Conservation (phyloP, 2,888 invertebrate species). For the Lampropteryx suffumata region DNA sequence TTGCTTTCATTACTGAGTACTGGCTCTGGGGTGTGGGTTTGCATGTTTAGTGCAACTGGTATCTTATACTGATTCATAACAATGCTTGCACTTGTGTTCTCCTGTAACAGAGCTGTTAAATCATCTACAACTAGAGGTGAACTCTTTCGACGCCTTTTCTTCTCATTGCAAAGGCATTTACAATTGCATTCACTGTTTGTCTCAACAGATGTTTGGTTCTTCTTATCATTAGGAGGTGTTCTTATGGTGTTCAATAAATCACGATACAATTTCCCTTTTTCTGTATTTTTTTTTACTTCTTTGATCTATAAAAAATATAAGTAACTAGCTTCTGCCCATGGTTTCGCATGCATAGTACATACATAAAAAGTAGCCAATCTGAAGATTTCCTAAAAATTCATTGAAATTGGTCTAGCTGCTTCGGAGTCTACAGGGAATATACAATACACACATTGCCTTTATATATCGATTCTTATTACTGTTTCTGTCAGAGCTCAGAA, state of each 20-base stretch:
- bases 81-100: constrained; percentile 16
- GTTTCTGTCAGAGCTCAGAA: too few species aligned
- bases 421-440: too few species aligned
- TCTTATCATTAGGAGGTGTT: constrained; percentile 30
- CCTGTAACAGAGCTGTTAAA: constrained; percentile 12
- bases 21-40: constrained; percentile 33
- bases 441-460: neutral
- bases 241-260: constrained; percentile 60
- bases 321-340: too few species aligned
- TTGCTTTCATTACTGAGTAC: neutral
- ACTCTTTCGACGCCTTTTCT: constrained; percentile 49
- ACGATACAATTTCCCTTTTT: constrained; percentile 60
- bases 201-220: constrained; percentile 32
- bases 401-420: too few species aligned
- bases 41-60: constrained; percentile 41
- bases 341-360: too few species aligned
- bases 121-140: constrained; percentile 22
- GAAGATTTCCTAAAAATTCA: too few species aligned
- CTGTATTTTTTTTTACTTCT: constrained; percentile 64
- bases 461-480: too few species aligned
- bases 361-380: too few species aligned
- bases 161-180: constrained; percentile 56
- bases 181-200: constrained; percentile 50
- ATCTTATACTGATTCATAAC: constrained; percentile 32
- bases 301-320: constrained; percentile 57